phyloP scores from a whole-genome alignment of 2,113 vertebrate species.

The Mormoops blainvillei region DNA sequence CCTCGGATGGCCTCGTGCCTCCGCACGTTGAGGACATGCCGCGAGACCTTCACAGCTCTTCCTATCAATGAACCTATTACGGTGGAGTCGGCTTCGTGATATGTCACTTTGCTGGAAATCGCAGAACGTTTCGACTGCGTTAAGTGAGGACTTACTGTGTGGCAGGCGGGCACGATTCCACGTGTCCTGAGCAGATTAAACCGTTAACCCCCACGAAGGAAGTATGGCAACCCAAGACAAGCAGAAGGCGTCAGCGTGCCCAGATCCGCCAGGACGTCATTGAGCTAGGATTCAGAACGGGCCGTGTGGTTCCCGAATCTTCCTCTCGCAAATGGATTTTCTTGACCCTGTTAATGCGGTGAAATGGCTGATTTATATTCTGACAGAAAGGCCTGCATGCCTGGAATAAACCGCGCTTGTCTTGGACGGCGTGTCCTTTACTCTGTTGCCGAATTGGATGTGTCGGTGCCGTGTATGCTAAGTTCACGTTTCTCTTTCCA shows the following conservation, averaged over 20 bases:
- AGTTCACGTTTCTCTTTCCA: neutral
- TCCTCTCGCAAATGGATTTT: neutral
- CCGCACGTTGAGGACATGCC: no score
- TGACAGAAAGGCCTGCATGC: neutral
- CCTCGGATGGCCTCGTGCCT: neutral
- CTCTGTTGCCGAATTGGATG: rapidly evolving
- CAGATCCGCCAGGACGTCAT: rapidly evolving
- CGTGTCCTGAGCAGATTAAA: no score
- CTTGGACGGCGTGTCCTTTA: neutral
- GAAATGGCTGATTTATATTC: neutral
- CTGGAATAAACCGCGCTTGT: neutral
- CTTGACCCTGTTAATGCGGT: neutral
- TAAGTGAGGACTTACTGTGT: no score
- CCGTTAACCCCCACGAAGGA: neutral
- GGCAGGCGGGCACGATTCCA: neutral
- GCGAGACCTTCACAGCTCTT: no score
- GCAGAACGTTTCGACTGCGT: neutral
- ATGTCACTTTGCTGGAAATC: neutral
- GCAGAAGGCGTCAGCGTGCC: rapidly evolving
- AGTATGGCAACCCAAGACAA: neutral
- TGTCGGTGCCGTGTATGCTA: rapidly evolving
- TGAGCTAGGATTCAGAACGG: neutral
- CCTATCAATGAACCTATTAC: no score
- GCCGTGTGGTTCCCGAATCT: neutral
- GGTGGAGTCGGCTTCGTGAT: rapidly evolving